These are phyloP conservation scores for Sitta carolinensis DNA, from an alignment of 2,797 vertebrate species.

Conservation along the genomic window DNA sequence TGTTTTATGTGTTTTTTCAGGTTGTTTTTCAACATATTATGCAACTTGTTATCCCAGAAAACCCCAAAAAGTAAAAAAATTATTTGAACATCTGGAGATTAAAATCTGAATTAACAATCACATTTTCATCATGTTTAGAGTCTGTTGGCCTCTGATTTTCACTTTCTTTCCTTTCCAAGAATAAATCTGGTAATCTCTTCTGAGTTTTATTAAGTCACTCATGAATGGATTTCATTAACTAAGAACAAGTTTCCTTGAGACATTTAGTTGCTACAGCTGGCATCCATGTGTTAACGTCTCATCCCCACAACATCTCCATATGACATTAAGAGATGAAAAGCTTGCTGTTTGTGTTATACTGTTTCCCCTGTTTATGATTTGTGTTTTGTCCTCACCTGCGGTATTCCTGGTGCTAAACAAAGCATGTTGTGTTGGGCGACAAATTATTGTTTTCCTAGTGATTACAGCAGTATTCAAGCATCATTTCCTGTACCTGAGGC, in stretches of 20 bases:
- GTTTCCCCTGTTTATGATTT: constrained; percentile 42
- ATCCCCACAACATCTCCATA: neutral
- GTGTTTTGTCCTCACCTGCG: constrained; percentile 17
- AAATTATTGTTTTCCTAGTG: neutral
- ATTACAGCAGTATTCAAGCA: neutral
- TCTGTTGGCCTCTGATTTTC: neutral
- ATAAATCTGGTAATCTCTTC: constrained; percentile 41
- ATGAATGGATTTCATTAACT: constrained; percentile 42
- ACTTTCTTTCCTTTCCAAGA: constrained; percentile 48
- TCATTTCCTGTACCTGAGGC: constrained; percentile 1
- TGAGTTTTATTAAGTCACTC: constrained; percentile 22
- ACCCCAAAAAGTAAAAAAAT: neutral
- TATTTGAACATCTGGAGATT: constrained; percentile 32
- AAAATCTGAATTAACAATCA: constrained; percentile 14
- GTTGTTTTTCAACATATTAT: neutral
- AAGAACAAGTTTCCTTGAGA: constrained; percentile 18
- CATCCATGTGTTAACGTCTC: constrained; percentile 24
- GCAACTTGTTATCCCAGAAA: neutral
- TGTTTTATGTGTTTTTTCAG: neutral
- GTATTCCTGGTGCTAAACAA: constrained; percentile 12
- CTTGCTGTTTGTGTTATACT: neutral
- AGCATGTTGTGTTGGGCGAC: neutral
- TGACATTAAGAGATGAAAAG: constrained; percentile 23
- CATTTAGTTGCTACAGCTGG: constrained; percentile 34
- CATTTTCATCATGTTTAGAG: constrained; percentile 39